These are phyloP conservation scores for Panorpa germanica DNA, from an alignment of 2,888 invertebrate species.

Conservation along the genomic window DNA sequence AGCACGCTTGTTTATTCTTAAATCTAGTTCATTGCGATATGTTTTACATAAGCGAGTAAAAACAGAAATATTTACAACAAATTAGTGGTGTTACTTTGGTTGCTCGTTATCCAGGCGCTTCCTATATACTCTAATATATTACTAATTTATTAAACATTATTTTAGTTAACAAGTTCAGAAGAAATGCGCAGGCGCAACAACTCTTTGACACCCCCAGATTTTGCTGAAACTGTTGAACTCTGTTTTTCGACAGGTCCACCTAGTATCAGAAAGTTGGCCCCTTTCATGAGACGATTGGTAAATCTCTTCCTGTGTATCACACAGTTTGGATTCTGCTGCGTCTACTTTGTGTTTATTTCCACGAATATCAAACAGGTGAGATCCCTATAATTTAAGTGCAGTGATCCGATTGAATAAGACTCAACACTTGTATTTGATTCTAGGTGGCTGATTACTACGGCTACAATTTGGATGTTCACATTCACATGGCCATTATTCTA, in stretches of 20 bases:
- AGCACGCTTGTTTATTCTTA: no score
- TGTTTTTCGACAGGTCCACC: slow-evolving; percentile 62
- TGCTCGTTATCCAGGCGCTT: no score
- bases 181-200: slow-evolving; percentile 41
- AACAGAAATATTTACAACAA: no score
- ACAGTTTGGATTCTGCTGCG: slow-evolving; percentile 96
- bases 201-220: slow-evolving; percentile 38
- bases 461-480: slow-evolving; percentile 37
- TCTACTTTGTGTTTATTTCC: slow-evolving; percentile 90
- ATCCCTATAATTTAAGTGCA: slow-evolving; percentile 7
- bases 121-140: no score
- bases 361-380: slow-evolving; percentile 60
- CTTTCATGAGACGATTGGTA: slow-evolving; percentile 46
- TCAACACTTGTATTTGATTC: slow-evolving; percentile 5
- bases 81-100: no score
- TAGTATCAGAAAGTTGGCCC: slow-evolving; percentile 37
- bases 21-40: no score
- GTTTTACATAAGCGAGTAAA: no score
- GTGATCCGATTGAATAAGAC: slow-evolving; percentile 2
- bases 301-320: slow-evolving; percentile 82
- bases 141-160: slow-evolving; percentile 12
- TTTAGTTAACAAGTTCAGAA: slow-evolving; percentile 47
- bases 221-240: slow-evolving; percentile 67
- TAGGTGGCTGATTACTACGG: slow-evolving; percentile 50
- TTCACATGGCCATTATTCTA: slow-evolving; percentile 55